Evolutionary conservation across 1,140 invertebrate genomes (phyloP).

Genomic region (Camponotus pennsylvanicus): DNA sequence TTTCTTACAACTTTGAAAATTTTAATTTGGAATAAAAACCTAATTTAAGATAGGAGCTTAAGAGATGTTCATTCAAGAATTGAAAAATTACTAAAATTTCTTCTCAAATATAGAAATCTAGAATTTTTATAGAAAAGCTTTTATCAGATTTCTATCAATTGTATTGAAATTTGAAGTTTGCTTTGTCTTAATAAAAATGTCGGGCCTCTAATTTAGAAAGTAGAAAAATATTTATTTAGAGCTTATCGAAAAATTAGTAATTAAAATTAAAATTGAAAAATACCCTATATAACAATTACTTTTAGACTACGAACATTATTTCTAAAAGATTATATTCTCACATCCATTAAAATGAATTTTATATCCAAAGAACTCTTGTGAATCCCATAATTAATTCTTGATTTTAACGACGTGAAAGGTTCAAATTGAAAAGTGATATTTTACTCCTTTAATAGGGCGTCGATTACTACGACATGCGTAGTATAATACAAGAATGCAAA

Average conservation of each 20-base stretch:
- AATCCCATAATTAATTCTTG: neutral
- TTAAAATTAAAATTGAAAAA: neutral
- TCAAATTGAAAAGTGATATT: slow-evolving; percentile 12
- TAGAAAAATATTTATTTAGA: neutral
- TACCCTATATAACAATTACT: neutral
- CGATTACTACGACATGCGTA: slow-evolving; percentile 7
- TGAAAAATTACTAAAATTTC: too few species aligned
- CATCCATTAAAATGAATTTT: neutral
- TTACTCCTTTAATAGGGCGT: slow-evolving; percentile 35
- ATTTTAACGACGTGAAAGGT: neutral
- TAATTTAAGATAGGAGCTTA: too few species aligned
- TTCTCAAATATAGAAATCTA: neutral
- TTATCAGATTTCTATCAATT: neutral
- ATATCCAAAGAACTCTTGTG: neutral
- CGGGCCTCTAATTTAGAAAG: neutral
- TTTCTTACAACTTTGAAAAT: too few species aligned
- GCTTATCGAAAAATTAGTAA: neutral
- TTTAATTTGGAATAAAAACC: too few species aligned
- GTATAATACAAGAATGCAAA: slow-evolving; percentile 51
- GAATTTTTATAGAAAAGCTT: neutral
- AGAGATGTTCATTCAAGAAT: too few species aligned
- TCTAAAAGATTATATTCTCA: neutral
- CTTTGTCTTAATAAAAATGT: neutral
- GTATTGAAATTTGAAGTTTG: neutral
- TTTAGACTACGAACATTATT: neutral